Evolutionary conservation across 2,113 vertebrate genomes (phyloP).

Genomic region (Marmota monax): DNA sequence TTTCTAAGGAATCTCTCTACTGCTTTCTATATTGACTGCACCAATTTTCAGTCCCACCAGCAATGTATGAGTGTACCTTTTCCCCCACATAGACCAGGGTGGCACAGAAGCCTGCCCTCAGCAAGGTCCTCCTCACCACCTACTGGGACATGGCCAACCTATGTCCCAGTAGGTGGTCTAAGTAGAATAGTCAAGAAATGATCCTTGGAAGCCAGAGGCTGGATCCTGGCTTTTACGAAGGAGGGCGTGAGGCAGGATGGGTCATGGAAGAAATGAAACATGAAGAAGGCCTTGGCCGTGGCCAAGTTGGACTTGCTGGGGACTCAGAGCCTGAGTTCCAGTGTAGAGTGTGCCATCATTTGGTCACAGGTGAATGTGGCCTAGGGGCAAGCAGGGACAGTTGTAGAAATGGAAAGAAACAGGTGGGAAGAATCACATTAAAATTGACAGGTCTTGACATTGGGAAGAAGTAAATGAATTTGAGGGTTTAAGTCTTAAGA

Average conservation of each 20-base stretch:
- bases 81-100: neutral
- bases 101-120: neutral
- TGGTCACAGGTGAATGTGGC: too few relatives aligned
- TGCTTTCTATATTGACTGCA: too few relatives aligned
- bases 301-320: neutral
- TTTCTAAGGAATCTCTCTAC: too few relatives aligned
- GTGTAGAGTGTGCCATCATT: neutral
- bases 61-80: too few relatives aligned
- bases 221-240: accelerated
- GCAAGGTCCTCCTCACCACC: neutral
- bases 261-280: neutral
- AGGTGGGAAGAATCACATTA: neutral
- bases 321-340: neutral
- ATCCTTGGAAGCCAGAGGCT: neutral
- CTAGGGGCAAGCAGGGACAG: too few relatives aligned
- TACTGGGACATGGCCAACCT: neutral
- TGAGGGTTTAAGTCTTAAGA: neutral
- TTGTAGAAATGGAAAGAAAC: neutral
- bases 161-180: neutral
- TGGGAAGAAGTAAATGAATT: neutral
- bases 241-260: neutral
- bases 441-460: neutral
- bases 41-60: too few relatives aligned
- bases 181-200: neutral
- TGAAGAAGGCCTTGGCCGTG: too few relatives aligned